Conservation (phyloP, 1,140 invertebrate genomes). For the Drosophila ficusphila region DNA sequence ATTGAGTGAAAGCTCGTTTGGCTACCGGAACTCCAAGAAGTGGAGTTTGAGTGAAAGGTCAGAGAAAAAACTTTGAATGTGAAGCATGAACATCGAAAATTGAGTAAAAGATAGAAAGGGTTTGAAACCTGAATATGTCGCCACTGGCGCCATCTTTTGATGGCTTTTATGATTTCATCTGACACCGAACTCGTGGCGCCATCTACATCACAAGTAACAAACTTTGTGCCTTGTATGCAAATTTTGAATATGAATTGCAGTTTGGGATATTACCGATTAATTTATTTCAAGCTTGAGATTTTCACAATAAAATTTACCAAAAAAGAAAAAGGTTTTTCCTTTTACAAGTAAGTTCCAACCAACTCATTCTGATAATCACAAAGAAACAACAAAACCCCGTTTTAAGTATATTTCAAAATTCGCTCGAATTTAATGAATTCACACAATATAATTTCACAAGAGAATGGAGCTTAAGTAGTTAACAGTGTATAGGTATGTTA, state of each 20-base stretch:
- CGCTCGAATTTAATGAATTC: conserved; percentile 63
- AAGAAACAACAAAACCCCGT: background rate
- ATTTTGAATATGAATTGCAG: too few species aligned
- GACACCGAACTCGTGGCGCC: too few species aligned
- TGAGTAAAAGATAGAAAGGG: too few species aligned
- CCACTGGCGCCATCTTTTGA: too few species aligned
- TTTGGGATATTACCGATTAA: too few species aligned
- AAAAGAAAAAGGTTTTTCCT: background rate
- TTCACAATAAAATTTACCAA: background rate
- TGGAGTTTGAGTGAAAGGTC: background rate
- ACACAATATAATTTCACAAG: conserved; percentile 71
- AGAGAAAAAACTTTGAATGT: background rate
- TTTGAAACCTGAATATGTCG: background rate
- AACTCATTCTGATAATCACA: too few species aligned
- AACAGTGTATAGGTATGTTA: conserved; percentile 52
- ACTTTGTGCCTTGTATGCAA: too few species aligned
- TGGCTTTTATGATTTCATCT: too few species aligned
- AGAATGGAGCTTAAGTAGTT: conserved; percentile 68
- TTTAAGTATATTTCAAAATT: conserved; percentile 54
- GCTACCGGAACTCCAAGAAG: background rate
- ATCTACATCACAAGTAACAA: background rate
- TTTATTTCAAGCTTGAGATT: too few species aligned
- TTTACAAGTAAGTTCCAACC: too few species aligned
- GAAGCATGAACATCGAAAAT: too few species aligned
- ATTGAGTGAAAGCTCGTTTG: background rate